Evolutionary conservation across 2,113 vertebrate species (phyloP).

Genomic region (Thermophis baileyi): DNA sequence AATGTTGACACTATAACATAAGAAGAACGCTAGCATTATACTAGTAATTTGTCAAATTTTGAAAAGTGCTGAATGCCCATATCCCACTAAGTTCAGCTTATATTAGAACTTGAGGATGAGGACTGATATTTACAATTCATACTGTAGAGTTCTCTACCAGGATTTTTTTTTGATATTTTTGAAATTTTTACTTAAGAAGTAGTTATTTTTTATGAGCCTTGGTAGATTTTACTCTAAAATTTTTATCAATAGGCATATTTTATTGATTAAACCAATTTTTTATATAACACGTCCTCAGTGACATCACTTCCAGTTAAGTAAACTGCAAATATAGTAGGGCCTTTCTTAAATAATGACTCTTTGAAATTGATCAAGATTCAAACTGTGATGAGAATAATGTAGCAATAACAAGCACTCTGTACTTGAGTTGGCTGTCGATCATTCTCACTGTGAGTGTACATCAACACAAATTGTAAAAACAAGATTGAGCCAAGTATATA

Average conservation of each 20-base stretch:
- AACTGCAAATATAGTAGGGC: not conserved
- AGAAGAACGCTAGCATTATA: not conserved
- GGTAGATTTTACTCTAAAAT: not conserved
- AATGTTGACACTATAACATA: not conserved
- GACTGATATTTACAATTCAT: not conserved
- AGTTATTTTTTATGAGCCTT: not conserved
- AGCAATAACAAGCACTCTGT: not conserved
- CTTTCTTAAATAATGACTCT: slow-evolving; percentile 8
- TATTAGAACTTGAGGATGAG: not conserved
- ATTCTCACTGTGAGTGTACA: not conserved
- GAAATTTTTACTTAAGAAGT: not conserved
- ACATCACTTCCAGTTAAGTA: not conserved
- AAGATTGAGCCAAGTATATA: not conserved
- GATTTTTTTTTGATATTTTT: not conserved
- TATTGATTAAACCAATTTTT: not conserved
- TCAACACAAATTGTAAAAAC: slow-evolving; percentile 8
- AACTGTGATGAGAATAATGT: not conserved
- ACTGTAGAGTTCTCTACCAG: not conserved
- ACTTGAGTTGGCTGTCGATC: not conserved
- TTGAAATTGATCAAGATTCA: not conserved
- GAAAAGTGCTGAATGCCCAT: not conserved
- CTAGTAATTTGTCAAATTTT: not conserved
- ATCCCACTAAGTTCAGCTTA: not conserved
- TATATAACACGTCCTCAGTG: not conserved
- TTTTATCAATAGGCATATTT: not conserved